Evolutionary conservation across 2,888 invertebrate genomes (phyloP).

Genomic region (Cheilosia vernalis): DNA sequence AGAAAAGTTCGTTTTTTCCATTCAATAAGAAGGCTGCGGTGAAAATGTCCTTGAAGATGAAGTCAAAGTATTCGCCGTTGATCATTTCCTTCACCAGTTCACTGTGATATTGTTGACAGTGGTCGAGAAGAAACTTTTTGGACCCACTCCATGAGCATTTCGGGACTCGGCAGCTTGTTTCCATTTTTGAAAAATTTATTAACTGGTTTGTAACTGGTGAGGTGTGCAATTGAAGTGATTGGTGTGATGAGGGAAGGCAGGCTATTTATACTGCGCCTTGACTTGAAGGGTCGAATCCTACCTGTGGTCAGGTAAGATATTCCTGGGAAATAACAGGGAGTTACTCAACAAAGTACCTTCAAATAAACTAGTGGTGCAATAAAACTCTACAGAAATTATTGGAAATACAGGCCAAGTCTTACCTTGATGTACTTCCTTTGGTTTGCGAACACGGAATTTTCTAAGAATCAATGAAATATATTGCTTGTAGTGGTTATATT

Average conservation of each 20-base stretch:
- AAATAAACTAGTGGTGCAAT: no score
- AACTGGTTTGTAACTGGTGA: background rate
- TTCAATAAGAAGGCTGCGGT: constrained; percentile 12
- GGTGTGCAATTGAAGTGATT: constrained; percentile 2
- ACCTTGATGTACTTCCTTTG: no score
- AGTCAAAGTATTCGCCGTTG: constrained; percentile 9
- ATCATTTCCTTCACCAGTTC: constrained; percentile 9
- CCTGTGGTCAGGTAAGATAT: no score
- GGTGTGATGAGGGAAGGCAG: background rate
- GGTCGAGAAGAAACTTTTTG: background rate
- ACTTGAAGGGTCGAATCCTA: background rate
- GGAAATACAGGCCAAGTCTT: no score
- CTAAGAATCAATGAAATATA: no score
- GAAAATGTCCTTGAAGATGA: constrained; percentile 11
- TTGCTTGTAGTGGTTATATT: no score
- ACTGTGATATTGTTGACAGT: constrained; percentile 7
- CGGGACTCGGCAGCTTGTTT: background rate
- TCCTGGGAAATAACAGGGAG: no score
- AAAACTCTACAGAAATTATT: no score
- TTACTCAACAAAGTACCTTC: no score
- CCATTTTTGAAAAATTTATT: constrained; percentile 7
- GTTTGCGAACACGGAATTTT: no score
- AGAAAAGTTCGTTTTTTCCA: constrained; percentile 1
- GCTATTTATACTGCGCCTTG: background rate
- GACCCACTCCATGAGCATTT: constrained; percentile 32